These are phyloP conservation scores for Yoshiicerus persimilis DNA, from an alignment of 1,140 invertebrate species.

Conservation along the genomic window DNA sequence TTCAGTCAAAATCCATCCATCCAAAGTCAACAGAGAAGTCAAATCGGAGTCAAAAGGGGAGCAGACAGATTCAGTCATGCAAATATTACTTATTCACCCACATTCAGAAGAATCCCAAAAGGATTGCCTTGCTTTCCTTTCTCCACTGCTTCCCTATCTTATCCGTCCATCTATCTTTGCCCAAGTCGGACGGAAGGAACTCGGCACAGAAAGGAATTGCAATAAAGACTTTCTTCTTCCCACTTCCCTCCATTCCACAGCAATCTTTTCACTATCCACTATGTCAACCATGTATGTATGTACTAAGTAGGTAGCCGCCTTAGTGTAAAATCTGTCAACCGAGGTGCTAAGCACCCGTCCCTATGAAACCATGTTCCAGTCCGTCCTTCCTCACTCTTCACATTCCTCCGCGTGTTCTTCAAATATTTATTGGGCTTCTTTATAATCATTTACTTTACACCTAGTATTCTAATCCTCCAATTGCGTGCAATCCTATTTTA, in stretches of 20 bases:
- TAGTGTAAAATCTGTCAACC: too few species aligned
- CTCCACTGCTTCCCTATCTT: background rate
- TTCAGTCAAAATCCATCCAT: background rate
- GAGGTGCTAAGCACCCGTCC: too few species aligned
- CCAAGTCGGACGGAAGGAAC: background rate
- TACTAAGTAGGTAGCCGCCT: too few species aligned
- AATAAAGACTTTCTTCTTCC: background rate
- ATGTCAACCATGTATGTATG: too few species aligned
- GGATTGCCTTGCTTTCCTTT: background rate
- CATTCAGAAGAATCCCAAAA: slow-evolving; percentile 1
- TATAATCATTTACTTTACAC: too few species aligned
- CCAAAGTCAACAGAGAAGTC: slow-evolving; percentile 9
- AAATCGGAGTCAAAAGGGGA: background rate
- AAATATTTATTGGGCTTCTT: too few species aligned
- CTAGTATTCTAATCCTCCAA: too few species aligned
- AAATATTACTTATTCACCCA: slow-evolving; percentile 7
- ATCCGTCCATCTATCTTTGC: background rate
- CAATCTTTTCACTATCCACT: too few species aligned
- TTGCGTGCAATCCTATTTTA: too few species aligned
- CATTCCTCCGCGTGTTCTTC: too few species aligned
- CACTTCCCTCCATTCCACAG: background rate
- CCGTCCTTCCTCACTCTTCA: too few species aligned
- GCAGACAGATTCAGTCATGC: background rate
- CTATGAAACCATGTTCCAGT: too few species aligned
- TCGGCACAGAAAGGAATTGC: background rate